Percentiles rank a stretch among this genome's conserved stretches.
phyloP scores from a whole-genome alignment of 2,888 invertebrate species.

The Plemyria rubiginata region DNA sequence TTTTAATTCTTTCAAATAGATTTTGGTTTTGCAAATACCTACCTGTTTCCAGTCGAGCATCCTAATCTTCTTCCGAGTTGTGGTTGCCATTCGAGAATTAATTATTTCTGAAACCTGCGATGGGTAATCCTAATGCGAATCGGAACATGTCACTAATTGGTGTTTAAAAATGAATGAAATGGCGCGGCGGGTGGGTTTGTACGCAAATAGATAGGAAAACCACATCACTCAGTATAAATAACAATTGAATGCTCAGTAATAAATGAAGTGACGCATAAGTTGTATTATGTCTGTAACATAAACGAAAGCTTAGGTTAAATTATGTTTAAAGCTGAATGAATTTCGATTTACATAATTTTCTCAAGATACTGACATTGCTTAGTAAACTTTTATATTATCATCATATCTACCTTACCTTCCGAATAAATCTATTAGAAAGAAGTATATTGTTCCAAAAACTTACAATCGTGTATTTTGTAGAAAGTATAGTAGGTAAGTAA shows the following conservation, averaged over 20 bases:
- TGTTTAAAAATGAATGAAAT: neutral
- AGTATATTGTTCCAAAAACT: too few relatives aligned
- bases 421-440: too few relatives aligned
- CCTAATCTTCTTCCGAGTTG: too few relatives aligned
- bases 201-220: neutral
- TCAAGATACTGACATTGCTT: neutral
- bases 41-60: too few relatives aligned
- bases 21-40: too few relatives aligned
- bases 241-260: neutral
- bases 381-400: neutral
- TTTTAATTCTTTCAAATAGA: too few relatives aligned
- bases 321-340: neutral
- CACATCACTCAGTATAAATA: neutral
- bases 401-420: too few relatives aligned
- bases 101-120: too few relatives aligned
- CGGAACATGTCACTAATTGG: neutral
- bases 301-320: neutral
- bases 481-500: too few relatives aligned
- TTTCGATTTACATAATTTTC: neutral
- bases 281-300: neutral
- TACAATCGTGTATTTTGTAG: too few relatives aligned
- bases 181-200: neutral
- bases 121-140: neutral
- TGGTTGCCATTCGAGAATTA: too few relatives aligned
- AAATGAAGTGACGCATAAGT: conserved; percentile 8